A percentile compares a stretch with the other conserved stretches of the same genome.
These are phyloP conservation scores for Lethocerus indicus DNA, from an alignment of 1,140 invertebrate species.

Conservation along the genomic window DNA sequence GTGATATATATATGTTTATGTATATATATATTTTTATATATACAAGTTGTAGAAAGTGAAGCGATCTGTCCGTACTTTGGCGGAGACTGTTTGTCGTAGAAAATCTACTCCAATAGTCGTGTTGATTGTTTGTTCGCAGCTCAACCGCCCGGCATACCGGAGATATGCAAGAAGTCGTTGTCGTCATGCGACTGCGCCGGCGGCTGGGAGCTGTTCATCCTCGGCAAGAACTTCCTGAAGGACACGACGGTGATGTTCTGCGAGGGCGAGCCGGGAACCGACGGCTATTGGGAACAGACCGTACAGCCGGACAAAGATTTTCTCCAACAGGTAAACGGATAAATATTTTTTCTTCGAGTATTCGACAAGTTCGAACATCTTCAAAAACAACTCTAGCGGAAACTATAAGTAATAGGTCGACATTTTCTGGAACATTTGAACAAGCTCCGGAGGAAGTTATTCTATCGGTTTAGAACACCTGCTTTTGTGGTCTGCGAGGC, in stretches of 20 bases:
- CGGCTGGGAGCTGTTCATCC: slow-evolving; percentile 79
- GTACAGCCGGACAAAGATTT: slow-evolving; percentile 69
- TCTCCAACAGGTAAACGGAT: slow-evolving; percentile 58
- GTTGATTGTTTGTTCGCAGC: slow-evolving; percentile 38
- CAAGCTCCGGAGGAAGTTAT: no score
- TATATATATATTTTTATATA: slow-evolving; percentile 5
- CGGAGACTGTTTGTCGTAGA: no score
- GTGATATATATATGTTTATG: slow-evolving; percentile 4
- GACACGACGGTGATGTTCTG: slow-evolving; percentile 81
- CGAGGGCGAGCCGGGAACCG: slow-evolving; percentile 33
- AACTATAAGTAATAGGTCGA: no score
- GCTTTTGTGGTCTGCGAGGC: no score
- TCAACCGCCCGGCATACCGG: slow-evolving; percentile 87
- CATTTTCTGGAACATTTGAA: no score
- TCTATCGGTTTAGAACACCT: no score
- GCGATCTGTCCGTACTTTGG: no score
- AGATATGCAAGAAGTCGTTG: slow-evolving; percentile 86
- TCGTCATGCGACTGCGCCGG: slow-evolving; percentile 60
- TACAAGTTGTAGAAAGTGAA: no score
- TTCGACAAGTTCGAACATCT: no score
- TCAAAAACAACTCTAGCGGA: no score
- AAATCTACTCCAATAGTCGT: background rate
- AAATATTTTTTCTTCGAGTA: background rate
- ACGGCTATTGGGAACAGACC: slow-evolving; percentile 51
- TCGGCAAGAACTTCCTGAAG: slow-evolving; percentile 94